A percentile compares a stretch with the other conserved stretches of the same genome.
These are phyloP conservation scores for Phylloscopus trochiloides DNA, from an alignment of 2,113 vertebrate species.

Conservation along the genomic window DNA sequence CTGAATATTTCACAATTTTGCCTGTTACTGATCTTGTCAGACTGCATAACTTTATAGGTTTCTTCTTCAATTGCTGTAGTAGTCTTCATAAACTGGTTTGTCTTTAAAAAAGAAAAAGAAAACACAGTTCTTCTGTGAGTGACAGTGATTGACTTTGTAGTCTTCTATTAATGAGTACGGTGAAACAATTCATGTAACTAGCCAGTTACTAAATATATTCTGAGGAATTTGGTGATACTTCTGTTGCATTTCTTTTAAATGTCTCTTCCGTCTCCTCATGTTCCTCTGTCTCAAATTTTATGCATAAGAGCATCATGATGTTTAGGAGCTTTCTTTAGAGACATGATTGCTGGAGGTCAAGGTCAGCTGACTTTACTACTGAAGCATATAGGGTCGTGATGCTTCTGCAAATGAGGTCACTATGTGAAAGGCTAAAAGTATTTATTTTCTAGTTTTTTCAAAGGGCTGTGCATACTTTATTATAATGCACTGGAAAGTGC, in stretches of 20 bases:
- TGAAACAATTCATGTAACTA: neutral
- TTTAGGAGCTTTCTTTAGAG: neutral
- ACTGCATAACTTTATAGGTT: neutral
- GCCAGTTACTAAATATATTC: neutral
- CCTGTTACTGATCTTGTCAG: constrained; percentile 52
- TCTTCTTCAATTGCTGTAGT: neutral
- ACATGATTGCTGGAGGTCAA: neutral
- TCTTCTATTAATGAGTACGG: neutral
- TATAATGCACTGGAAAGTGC: neutral
- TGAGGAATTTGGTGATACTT: neutral
- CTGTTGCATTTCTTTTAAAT: neutral
- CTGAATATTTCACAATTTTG: constrained; percentile 46
- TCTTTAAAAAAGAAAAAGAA: neutral
- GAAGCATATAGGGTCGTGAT: neutral
- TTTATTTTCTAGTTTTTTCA: neutral
- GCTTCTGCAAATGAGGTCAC: neutral
- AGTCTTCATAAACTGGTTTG: neutral
- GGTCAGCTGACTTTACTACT: neutral
- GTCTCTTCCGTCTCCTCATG: neutral
- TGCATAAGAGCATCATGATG: neutral
- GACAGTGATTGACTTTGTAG: neutral
- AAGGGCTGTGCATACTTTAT: neutral
- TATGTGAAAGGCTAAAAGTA: neutral
- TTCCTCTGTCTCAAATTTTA: neutral
- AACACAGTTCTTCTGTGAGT: neutral